Conservation (phyloP, 2,888 invertebrate species). For the Philonicus albiceps region DNA sequence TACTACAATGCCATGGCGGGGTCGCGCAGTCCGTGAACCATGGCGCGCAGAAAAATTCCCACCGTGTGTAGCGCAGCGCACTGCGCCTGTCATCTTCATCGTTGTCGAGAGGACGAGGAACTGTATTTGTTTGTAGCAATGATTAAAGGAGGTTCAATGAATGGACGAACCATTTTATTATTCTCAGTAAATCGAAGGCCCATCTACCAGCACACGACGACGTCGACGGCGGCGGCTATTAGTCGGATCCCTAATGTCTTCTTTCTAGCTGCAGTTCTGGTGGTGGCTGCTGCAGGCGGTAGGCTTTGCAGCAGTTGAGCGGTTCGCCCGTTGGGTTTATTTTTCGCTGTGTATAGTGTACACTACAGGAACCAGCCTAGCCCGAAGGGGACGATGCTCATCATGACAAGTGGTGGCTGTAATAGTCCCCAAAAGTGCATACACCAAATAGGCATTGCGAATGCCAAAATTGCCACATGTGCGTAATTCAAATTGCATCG, state of each 20-base stretch:
- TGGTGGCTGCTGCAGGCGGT: not conserved
- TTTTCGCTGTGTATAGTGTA: not conserved
- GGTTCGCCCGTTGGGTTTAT: not conserved
- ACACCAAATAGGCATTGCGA: not conserved
- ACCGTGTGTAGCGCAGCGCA: not conserved
- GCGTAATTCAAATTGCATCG: not conserved
- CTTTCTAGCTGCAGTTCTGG: not conserved
- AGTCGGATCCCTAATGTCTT: slow-evolving; percentile 26
- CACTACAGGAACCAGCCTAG: not conserved
- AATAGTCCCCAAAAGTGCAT: not conserved
- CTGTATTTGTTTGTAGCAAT: slow-evolving; percentile 15
- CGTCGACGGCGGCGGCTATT: not conserved
- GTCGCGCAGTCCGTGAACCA: not conserved
- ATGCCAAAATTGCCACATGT: not conserved
- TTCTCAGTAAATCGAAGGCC: slow-evolving; percentile 24
- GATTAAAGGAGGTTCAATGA: slow-evolving; percentile 37
- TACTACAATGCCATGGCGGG: not conserved
- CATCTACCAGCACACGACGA: slow-evolving; percentile 9
- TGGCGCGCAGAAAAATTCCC: not conserved
- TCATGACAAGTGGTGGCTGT: not conserved
- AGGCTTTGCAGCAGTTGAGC: not conserved
- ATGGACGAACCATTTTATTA: slow-evolving; percentile 30
- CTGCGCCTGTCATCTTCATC: not conserved
- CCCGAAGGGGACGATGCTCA: not conserved
- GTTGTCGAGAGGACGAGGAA: not conserved